A percentile compares a stretch with the other conserved stretches of the same genome.
Evolutionary conservation across 2,797 vertebrate genomes (phyloP).

Genomic region (Sebastes variabilis): DNA sequence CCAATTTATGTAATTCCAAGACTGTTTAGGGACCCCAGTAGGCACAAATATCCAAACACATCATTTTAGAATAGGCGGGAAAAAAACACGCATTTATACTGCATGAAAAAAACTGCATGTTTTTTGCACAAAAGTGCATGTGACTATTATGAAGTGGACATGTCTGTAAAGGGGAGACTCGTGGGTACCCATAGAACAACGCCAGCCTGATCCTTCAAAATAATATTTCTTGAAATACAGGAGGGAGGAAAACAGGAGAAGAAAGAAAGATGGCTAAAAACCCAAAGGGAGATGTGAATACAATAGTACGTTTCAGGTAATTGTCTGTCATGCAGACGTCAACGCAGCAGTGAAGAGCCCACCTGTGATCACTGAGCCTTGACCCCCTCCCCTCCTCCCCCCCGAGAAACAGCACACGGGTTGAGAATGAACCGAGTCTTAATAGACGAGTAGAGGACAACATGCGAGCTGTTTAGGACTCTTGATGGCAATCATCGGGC

Average conservation of each 20-base stretch:
- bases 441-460: background rate
- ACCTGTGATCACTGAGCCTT: background rate
- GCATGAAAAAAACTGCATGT: too few species aligned
- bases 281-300: background rate
- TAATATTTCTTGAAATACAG: background rate
- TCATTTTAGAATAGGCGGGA: too few species aligned
- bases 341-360: background rate
- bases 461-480: background rate
- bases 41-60: fast-evolving
- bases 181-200: too few species aligned
- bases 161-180: too few species aligned
- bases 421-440: background rate
- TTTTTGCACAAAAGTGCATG: fast-evolving
- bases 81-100: too few species aligned
- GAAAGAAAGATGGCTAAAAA: too few species aligned
- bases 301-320: background rate
- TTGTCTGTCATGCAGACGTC: background rate
- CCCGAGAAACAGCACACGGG: background rate
- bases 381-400: background rate
- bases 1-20: too few species aligned
- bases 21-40: too few species aligned
- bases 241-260: background rate
- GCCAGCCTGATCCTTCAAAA: background rate
- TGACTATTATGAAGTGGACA: too few species aligned
- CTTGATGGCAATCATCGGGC: constrained; percentile 36